Percentiles rank a stretch among this genome's conserved stretches.
Evolutionary conservation across 2,888 invertebrate species (phyloP).

Genomic region (Archips xylosteana): DNA sequence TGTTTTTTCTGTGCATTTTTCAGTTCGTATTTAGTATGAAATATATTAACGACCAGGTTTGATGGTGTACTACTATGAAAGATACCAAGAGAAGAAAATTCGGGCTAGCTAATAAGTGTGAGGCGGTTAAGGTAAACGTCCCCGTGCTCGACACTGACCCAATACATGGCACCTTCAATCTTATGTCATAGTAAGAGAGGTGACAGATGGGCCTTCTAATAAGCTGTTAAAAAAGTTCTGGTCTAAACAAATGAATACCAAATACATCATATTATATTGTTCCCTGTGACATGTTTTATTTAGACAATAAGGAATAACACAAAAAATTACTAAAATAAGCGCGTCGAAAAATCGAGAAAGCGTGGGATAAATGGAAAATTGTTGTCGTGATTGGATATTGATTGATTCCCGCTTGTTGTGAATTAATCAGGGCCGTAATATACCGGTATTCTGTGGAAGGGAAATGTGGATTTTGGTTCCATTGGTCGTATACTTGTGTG

Average conservation of each 20-base stretch:
- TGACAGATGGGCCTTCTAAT: no score
- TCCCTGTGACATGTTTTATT: background rate
- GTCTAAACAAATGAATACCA: background rate
- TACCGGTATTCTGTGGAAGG: background rate
- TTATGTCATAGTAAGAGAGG: no score
- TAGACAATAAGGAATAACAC: background rate
- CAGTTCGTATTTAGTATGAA: no score
- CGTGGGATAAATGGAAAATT: conserved; percentile 20
- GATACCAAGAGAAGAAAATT: no score
- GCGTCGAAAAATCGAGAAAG: background rate
- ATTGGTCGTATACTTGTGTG: background rate
- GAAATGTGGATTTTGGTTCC: background rate
- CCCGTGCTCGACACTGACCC: no score
- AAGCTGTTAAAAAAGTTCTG: no score
- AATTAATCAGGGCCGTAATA: conserved; percentile 14
- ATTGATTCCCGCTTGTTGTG: conserved; percentile 21
- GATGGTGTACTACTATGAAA: no score
- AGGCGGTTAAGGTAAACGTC: no score
- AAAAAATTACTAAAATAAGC: conserved; percentile 1
- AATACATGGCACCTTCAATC: no score
- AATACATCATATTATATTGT: background rate
- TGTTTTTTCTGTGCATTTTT: no score
- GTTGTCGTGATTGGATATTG: conserved; percentile 29
- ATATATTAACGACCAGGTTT: no score
- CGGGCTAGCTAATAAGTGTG: no score